Conservation (phyloP, 2,797 vertebrate genomes). For the Huso huso region DNA sequence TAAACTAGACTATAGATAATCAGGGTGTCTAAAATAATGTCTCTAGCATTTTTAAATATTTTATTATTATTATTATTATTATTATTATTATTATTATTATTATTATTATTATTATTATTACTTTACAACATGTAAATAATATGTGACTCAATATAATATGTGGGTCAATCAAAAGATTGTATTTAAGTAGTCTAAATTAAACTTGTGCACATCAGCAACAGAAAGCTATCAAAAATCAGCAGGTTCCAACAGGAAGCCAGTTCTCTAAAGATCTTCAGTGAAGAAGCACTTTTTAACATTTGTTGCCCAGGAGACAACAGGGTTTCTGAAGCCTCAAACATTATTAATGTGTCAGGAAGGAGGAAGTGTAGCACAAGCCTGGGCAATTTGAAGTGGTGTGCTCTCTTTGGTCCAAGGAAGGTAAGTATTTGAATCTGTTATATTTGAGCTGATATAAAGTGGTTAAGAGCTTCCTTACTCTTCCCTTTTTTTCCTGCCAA, state of each 20-base stretch:
- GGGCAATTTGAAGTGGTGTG: background rate
- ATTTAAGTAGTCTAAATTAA: background rate
- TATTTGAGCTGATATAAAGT: background rate
- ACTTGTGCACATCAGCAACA: constrained; percentile 24
- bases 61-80: too few species aligned
- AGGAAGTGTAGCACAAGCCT: constrained; percentile 21
- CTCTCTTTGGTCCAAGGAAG: background rate
- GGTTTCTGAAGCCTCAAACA: constrained; percentile 24
- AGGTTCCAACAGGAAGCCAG: constrained; percentile 37
- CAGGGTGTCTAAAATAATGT: too few species aligned
- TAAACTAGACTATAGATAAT: too few species aligned
- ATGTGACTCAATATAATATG: too few species aligned
- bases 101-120: too few species aligned
- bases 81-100: too few species aligned
- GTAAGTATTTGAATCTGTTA: background rate
- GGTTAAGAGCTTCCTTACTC: background rate
- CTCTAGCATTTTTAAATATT: too few species aligned
- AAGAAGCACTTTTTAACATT: constrained; percentile 37
- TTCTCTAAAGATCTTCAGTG: constrained; percentile 25
- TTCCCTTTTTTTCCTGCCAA: background rate
- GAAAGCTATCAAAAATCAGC: constrained; percentile 38
- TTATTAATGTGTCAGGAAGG: constrained; percentile 25
- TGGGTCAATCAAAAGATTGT: too few species aligned
- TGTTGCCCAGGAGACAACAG: constrained; percentile 38
- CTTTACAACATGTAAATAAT: too few species aligned